Conservation (phyloP, 2,113 vertebrate species). For the Rhadina sibilatrix region DNA sequence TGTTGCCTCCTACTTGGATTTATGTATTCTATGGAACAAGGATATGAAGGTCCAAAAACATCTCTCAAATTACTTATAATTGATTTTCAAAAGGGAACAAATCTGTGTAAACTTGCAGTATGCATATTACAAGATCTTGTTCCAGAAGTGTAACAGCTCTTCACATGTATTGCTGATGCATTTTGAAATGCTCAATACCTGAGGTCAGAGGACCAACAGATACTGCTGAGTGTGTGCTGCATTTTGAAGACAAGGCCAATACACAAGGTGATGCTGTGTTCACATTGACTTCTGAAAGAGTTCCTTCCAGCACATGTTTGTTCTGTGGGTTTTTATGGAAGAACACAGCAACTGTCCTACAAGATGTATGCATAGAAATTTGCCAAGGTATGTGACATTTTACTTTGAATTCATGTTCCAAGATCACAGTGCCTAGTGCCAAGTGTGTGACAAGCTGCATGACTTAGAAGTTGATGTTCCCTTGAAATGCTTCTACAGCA, state of each 20-base stretch:
- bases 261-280: background rate
- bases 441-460: background rate
- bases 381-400: background rate
- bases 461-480: background rate
- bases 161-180: background rate
- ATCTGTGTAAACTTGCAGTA: background rate
- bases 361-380: background rate
- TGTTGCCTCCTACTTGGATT: background rate
- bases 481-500: background rate
- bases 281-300: fast-evolving
- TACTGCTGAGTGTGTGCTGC: background rate
- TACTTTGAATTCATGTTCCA: background rate
- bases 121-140: background rate
- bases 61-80: background rate
- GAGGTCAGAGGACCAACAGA: background rate
- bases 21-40: background rate
- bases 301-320: background rate
- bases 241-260: background rate
- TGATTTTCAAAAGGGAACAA: background rate
- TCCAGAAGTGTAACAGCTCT: background rate
- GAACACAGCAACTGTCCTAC: background rate
- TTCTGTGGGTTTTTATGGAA: background rate
- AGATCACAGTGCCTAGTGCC: background rate
- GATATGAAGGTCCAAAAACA: background rate
- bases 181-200: background rate